Evolutionary conservation across 2,113 vertebrate species (phyloP).

Genomic region (Pionites leucogaster): DNA sequence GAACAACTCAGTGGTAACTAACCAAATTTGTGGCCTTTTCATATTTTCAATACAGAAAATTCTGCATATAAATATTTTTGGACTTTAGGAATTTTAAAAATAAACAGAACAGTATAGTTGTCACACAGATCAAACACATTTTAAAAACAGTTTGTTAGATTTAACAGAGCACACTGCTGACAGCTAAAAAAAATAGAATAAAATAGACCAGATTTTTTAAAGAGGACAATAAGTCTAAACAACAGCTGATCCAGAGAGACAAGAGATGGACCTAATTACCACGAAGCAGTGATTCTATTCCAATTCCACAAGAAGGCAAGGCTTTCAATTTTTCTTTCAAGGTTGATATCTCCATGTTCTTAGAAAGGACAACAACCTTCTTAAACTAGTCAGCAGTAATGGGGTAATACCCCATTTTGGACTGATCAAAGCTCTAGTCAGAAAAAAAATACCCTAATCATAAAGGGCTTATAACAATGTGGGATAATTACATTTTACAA

Average conservation of each 20-base stretch:
- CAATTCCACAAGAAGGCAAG: background rate
- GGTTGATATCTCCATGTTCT: background rate
- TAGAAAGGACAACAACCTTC: background rate
- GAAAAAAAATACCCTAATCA: background rate
- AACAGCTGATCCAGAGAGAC: constrained; percentile 24
- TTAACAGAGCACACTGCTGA: constrained; percentile 35
- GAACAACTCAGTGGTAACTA: constrained; percentile 76
- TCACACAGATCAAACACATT: constrained; percentile 58
- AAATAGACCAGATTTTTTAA: constrained; percentile 30
- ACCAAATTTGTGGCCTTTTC: constrained; percentile 51
- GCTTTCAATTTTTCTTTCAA: background rate
- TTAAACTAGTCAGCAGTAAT: background rate
- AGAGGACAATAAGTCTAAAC: constrained; percentile 12
- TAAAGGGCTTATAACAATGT: constrained; percentile 1
- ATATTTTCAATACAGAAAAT: constrained; percentile 56
- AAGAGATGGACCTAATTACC: constrained; percentile 10
- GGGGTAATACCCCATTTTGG: background rate
- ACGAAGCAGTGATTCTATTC: background rate
- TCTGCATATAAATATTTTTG: constrained; percentile 67
- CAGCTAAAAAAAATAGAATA: constrained; percentile 25
- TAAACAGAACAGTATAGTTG: constrained; percentile 56
- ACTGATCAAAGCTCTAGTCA: constrained; percentile 9
- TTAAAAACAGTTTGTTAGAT: constrained; percentile 45
- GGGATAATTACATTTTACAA: constrained; percentile 47
- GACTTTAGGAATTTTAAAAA: constrained; percentile 64